Conservation (phyloP, 2,888 invertebrate species). For the Protodeltote pygarga region DNA sequence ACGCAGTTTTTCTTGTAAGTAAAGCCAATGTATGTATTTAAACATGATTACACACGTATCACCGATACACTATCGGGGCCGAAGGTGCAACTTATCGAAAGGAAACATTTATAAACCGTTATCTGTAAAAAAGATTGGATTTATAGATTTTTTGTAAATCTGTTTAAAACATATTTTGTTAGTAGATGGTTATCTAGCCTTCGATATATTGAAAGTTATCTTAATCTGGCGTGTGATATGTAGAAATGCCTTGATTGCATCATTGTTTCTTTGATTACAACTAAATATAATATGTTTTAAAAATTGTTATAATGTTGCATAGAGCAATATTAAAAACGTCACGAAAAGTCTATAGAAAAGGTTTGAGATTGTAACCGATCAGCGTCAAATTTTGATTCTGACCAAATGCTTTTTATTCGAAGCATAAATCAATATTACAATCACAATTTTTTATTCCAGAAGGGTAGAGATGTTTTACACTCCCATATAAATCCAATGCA, state of each 20-base stretch:
- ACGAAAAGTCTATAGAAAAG: too few species aligned
- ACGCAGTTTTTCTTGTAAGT: too few species aligned
- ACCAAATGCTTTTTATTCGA: too few species aligned
- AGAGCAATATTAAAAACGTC: too few species aligned
- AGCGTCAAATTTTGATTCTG: too few species aligned
- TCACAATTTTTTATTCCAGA: too few species aligned
- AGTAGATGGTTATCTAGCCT: constrained; percentile 39
- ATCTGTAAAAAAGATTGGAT: constrained; percentile 36
- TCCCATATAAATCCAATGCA: too few species aligned
- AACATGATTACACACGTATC: constrained; percentile 18
- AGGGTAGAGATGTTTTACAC: too few species aligned
- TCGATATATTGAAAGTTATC: constrained; percentile 30
- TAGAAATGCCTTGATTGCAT: constrained; percentile 6
- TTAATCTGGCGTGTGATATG: constrained; percentile 4
- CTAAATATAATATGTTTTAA: neutral
- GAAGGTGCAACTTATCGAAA: constrained; percentile 24
- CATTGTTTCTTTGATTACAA: neutral
- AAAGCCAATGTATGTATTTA: constrained; percentile 5
- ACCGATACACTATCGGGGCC: constrained; percentile 8
- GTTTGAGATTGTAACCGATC: too few species aligned
- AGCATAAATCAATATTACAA: too few species aligned
- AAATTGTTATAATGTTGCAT: too few species aligned
- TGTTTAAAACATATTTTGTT: constrained; percentile 44
- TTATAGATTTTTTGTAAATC: constrained; percentile 44
- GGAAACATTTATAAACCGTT: constrained; percentile 30